These are phyloP conservation scores for Corydoras sp. DNA, from an alignment of 2,113 vertebrate species.

Conservation along the genomic window DNA sequence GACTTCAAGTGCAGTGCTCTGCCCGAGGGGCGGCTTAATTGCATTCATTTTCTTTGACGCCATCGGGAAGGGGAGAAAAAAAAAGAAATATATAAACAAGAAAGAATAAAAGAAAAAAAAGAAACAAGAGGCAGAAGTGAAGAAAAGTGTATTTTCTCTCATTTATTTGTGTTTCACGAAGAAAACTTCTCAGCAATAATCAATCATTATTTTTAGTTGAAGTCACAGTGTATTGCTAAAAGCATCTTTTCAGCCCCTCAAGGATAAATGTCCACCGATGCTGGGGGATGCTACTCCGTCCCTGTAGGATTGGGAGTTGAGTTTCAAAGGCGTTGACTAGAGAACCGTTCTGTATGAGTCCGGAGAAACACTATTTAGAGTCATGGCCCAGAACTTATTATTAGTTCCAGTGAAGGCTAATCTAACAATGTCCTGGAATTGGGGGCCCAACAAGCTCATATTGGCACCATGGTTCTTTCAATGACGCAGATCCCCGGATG, in stretches of 20 bases:
- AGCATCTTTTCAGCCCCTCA: slow-evolving; percentile 62
- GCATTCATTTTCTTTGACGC: slow-evolving; percentile 67
- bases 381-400: no score
- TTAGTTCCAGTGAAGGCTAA: no score
- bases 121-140: slow-evolving; percentile 24
- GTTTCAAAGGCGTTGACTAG: no score
- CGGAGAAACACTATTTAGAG: background rate
- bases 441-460: no score
- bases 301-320: slow-evolving; percentile 31
- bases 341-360: slow-evolving; percentile 9
- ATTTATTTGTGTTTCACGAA: slow-evolving; percentile 70
- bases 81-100: slow-evolving; percentile 39
- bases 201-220: slow-evolving; percentile 70
- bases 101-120: slow-evolving; percentile 40
- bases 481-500: no score
- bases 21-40: slow-evolving; percentile 69
- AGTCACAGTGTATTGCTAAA: slow-evolving; percentile 32
- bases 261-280: slow-evolving; percentile 67
- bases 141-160: slow-evolving; percentile 44
- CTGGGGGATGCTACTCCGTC: slow-evolving; percentile 40
- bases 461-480: no score
- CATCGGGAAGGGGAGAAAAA: slow-evolving; percentile 5
- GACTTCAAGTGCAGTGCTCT: slow-evolving; percentile 60
- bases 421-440: no score
- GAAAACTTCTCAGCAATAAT: slow-evolving; percentile 67